Base-by-base conservation (phyloP, 2,888 invertebrate genomes). In the Drosophila acutilabella region DNA sequence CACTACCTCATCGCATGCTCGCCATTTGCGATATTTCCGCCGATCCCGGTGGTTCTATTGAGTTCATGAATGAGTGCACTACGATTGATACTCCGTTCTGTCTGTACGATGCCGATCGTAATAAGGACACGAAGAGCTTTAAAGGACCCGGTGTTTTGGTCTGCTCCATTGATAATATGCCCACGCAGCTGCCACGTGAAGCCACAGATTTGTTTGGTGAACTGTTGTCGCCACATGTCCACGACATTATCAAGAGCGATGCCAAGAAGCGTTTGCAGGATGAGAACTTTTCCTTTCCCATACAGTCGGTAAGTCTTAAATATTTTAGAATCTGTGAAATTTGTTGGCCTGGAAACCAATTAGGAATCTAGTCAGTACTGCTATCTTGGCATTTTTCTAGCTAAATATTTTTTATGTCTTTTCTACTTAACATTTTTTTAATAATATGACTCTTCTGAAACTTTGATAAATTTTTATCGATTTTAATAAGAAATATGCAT, bases 111-210 rank as follows among this genome's bases (percentile, higher is more conserved):
- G 99, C 99, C 6, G 98, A 99, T 91, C 95, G 98, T 69, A 99
- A 99, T 91, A 98, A 98, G 92, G 98, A 98, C 86, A 97, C 97
- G 0, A 98, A 98, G 89, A 96, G 97, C 92, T 98, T 98, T 93
- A 97, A 97, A 92, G 99, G 99, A 0, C 97, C 98, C 0, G 99
- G 99, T 18, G 98, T 99, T 1, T 93, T 99, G 56, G 99, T 99
- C n/a, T 99, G 99, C 91, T 99, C 99, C 14, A 99, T 99, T 80
- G 99, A 99, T 93, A 99, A 99, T 93, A 99, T 99, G 99, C 99
- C 99, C 0, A 99, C 99, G 0, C 99, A 99, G 92, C 93, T 99
- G 71, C 99, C 99, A 0, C 94, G 97, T 47, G 99, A 99, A 91
- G 96, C 99, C 2, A 99, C 99, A 0, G 99, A 99, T 90, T 97